These are phyloP conservation scores for Saccostrea cuccullata DNA, from an alignment of 1,140 invertebrate species.

Conservation along the genomic window DNA sequence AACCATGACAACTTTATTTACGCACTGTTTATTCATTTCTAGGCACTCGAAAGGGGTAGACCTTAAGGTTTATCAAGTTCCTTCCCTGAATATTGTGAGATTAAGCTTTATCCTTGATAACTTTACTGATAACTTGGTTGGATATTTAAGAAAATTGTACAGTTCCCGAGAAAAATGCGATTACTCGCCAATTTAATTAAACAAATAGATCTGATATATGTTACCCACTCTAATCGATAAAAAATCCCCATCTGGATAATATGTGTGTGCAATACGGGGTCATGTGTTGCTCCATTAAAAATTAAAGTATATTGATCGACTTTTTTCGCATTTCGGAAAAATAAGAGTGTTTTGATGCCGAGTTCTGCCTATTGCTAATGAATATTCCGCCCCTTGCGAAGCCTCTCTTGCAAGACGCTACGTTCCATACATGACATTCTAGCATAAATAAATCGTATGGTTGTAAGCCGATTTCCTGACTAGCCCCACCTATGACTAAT, in stretches of 20 bases:
- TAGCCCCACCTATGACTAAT: slow-evolving; percentile 34
- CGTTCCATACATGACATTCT: slow-evolving; percentile 35
- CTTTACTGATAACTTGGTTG: not conserved
- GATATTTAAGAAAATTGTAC: not conserved
- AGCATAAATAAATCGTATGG: slow-evolving; percentile 34
- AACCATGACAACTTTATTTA: slow-evolving; percentile 34
- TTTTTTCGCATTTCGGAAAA: not conserved
- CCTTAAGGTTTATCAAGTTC: not conserved
- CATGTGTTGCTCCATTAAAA: slow-evolving; percentile 26
- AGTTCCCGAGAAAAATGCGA: not conserved
- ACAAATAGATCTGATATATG: too few species aligned
- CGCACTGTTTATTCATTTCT: slow-evolving; percentile 3
- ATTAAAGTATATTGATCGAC: not conserved
- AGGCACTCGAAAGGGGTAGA: not conserved
- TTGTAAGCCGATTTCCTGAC: slow-evolving; percentile 34
- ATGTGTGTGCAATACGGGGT: not conserved
- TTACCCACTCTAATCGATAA: not conserved
- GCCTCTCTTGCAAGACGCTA: not conserved
- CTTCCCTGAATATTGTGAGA: not conserved
- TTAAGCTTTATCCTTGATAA: not conserved
- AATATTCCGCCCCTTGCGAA: not conserved
- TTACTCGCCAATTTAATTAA: too few species aligned
- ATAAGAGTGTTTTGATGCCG: not conserved
- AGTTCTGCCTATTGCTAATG: not conserved
- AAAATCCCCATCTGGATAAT: not conserved